Conservation (phyloP, 2,113 vertebrate genomes). For the Ictidomys tridecemlineatus region DNA sequence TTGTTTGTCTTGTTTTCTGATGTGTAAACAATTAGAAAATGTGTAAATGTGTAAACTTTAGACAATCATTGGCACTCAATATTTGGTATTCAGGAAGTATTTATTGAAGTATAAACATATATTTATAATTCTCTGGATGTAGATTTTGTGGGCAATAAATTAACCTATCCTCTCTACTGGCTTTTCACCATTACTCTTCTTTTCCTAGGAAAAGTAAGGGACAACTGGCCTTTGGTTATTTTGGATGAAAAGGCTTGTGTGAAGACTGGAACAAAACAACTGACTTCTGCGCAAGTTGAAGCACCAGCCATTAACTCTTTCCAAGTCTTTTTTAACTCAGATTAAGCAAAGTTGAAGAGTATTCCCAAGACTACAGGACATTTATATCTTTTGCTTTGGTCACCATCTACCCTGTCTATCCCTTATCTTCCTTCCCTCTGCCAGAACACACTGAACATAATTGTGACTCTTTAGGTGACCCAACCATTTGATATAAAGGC, state of each 20-base stretch:
- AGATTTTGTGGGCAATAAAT: neutral
- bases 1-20: constrained; percentile 32
- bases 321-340: neutral
- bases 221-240: neutral
- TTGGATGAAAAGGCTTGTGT: neutral
- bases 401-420: neutral
- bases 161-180: neutral
- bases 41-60: neutral
- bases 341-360: neutral
- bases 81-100: neutral
- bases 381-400: neutral
- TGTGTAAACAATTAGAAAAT: neutral
- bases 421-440: neutral
- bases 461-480: neutral
- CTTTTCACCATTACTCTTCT: neutral
- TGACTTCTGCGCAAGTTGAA: neutral
- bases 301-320: neutral
- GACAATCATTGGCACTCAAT: neutral
- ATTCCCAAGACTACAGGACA: neutral
- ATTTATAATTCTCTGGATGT: neutral
- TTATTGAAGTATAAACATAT: neutral
- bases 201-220: neutral
- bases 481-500: neutral
- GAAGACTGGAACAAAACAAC: neutral
- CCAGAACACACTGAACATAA: neutral